A percentile compares a stretch with the other conserved stretches of the same genome.
Conservation (phyloP, 2,888 invertebrate genomes). For the Leucania comma region DNA sequence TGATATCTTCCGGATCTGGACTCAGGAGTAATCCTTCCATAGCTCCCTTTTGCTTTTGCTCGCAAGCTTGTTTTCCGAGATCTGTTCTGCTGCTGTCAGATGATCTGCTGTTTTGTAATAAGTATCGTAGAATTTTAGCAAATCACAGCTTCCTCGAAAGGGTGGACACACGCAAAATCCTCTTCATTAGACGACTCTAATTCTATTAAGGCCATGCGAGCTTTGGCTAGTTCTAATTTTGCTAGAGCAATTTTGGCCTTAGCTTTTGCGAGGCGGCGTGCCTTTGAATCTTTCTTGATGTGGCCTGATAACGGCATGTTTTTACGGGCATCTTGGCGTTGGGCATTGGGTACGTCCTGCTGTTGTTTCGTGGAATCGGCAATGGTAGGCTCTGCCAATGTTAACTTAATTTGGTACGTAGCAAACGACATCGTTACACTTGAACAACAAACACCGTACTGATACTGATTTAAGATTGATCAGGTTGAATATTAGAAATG, state of each 20-base stretch:
- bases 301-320: too few relatives aligned
- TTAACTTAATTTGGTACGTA: neutral
- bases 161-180: too few relatives aligned
- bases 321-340: neutral
- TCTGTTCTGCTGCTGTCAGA: too few relatives aligned
- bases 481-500: too few relatives aligned
- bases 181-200: constrained; percentile 3
- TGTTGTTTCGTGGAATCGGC: neutral
- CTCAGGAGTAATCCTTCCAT: too few relatives aligned
- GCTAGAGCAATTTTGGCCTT: neutral
- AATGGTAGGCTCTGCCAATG: neutral
- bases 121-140: too few relatives aligned
- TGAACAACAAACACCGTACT: neutral
- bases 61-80: too few relatives aligned
- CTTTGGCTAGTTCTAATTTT: neutral
- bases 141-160: too few relatives aligned
- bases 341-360: neutral
- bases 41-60: too few relatives aligned
- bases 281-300: neutral
- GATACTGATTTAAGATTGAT: neutral
- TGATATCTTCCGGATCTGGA: too few relatives aligned
- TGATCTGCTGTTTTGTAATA: too few relatives aligned
- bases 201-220: neutral
- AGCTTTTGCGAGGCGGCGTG: neutral
- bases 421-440: constrained; percentile 3